Base-by-base conservation (phyloP, 2,113 vertebrate species). In the Cavia porcellus region DNA sequence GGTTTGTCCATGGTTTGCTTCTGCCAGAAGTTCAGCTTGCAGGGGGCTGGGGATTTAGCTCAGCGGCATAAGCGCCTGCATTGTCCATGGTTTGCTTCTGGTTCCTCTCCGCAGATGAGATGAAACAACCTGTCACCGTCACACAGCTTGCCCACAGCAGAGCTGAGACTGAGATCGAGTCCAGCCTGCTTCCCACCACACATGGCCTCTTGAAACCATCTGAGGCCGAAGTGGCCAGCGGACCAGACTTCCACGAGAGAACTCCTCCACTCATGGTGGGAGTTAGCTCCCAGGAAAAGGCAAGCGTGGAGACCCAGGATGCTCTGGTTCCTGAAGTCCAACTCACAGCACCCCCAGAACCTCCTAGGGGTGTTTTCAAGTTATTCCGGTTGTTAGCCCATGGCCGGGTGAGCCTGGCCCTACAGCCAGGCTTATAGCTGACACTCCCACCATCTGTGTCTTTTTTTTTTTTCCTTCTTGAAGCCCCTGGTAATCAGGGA, bases 1-100 rank as follows among this genome's bases (percentile, higher is more conserved):
- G n/a, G n/a, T n/a, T n/a, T n/a, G n/a, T n/a, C n/a, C n/a, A n/a
- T 12, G 77, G 47, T 86, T 94, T 79, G 90, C 94, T 47, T 70
- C 32, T 74, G 5, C n/a, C n/a, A n/a, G n/a, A n/a, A n/a, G n/a
- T n/a, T n/a, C n/a, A n/a, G n/a, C n/a, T n/a, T n/a, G n/a, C n/a
- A n/a, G n/a, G n/a, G n/a, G n/a, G n/a, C n/a, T n/a, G n/a, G n/a
- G n/a, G n/a, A n/a, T n/a, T n/a, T n/a, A n/a, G n/a, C n/a, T n/a
- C n/a, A n/a, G n/a, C n/a, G n/a, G n/a, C n/a, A n/a, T n/a, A n/a
- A n/a, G n/a, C n/a, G n/a, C n/a, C n/a, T n/a, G n/a, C n/a, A n/a
- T n/a, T n/a, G n/a, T n/a, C n/a, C n/a, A n/a, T n/a, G 77, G 47
- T 86, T 94, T 79, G 90, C 94, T 47, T 70, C 32, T 74, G 5